A percentile compares a stretch with the other conserved stretches of the same genome.
These are phyloP conservation scores for Stegostoma tigrinum DNA, from an alignment of 2,113 vertebrate genomes.

Conservation along the genomic window DNA sequence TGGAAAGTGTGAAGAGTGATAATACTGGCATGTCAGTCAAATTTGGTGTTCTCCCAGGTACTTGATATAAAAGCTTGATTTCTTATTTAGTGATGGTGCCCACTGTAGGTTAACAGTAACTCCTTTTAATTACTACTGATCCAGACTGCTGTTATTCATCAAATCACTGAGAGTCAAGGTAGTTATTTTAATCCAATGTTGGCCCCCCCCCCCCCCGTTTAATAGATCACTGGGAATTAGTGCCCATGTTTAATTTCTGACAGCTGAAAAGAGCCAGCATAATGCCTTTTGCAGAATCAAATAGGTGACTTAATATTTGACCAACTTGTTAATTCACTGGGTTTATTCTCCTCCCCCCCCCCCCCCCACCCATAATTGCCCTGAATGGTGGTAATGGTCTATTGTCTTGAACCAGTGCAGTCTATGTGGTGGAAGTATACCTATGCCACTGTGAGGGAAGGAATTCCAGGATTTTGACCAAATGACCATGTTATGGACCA, in stretches of 20 bases:
- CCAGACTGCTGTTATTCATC: conserved; percentile 51
- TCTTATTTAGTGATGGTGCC: conserved; percentile 48
- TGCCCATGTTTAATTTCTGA: conserved; percentile 58
- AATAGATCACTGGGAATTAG: conserved; percentile 55
- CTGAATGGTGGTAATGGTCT: too few relatives aligned
- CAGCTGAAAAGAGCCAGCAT: conserved; percentile 51
- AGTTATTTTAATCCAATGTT: conserved; percentile 54
- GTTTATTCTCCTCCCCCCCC: too few relatives aligned
- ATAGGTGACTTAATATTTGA: not conserved
- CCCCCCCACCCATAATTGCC: too few relatives aligned
- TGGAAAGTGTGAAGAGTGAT: not conserved
- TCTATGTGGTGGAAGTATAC: too few relatives aligned
- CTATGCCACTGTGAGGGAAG: too few relatives aligned
- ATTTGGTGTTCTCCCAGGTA: not conserved
- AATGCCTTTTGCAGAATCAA: conserved; percentile 40
- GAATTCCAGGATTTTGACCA: too few relatives aligned
- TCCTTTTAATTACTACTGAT: conserved; percentile 54
- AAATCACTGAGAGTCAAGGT: conserved; percentile 55
- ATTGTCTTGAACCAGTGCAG: too few relatives aligned
- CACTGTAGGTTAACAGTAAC: conserved; percentile 41
- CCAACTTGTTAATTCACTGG: too few relatives aligned
- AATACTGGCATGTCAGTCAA: too few relatives aligned
- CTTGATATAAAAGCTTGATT: not conserved
- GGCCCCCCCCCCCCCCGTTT: conserved; percentile 41
- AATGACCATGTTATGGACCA: too few relatives aligned